Evolutionary conservation across 2,888 invertebrate genomes (phyloP), one percentile per base, ranked within the genome.

Genomic region (Habrosyne pyritoides): DNA sequence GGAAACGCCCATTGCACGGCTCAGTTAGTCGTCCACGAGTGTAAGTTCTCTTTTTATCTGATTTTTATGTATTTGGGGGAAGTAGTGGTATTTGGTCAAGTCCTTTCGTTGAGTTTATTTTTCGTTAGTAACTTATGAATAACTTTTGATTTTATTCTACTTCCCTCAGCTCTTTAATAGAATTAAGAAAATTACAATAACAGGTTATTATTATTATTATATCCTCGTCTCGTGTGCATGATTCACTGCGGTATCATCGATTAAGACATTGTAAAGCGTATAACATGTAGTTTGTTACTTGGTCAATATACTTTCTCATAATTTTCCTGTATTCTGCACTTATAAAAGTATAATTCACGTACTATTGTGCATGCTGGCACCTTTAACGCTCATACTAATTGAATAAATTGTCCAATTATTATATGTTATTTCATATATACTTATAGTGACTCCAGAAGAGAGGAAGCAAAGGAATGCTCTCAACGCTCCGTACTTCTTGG

Each of bases 1-100:
- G 97, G 98, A 60, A 96, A 96, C 71, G 93, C 96, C 48, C 95
- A 96, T 59, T 97, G 97, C 84, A 97, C 98, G 46, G 97, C 98
- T 59, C 97, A 97, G 87, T 94, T 98, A 73, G 94, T 96, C 66
- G 97, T 98, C 66, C 96, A 96, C 76, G 95, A 96, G 93, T 92
- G 98, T 98, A 93, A 95, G 95, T 92, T 56, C 53, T 47, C 46
- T 59, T 61, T 57, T 63, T 54, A 51, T 52, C 8, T 6, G 18
- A 54, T 49, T 66, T 67, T 61, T 58, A 59, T 58, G 52, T 59
- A 2, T 55, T 53, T 57, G 53, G 42, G 47, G 47, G 55, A 62
- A 53, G 12, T 55, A 53, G 55, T 56, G 48, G 47, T 10, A 53
- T 47, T 18, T 47, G 36, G 5, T 47, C 21, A 8, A 42, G 18